phyloP scores from a whole-genome alignment of 2,797 vertebrate genomes.

The Tarsius wallacei region DNA sequence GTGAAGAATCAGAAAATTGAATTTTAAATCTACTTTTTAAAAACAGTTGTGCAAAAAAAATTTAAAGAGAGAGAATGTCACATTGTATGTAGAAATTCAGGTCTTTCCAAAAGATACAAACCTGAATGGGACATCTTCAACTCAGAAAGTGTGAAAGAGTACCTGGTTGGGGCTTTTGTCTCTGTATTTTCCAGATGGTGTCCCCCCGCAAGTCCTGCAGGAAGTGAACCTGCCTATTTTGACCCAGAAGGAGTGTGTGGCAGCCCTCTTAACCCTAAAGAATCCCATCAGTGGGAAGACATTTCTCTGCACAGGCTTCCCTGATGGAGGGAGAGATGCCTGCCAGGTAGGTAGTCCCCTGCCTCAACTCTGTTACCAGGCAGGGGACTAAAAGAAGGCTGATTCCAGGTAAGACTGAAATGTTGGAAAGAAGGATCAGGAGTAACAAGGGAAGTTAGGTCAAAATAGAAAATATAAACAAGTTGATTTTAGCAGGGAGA shows the following conservation, averaged over 20 bases:
- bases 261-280: constrained; percentile 90
- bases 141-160: neutral
- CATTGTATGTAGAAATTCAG: neutral
- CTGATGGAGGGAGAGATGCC: constrained; percentile 94
- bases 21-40: neutral
- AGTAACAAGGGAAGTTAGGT: neutral
- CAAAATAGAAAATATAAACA: neutral
- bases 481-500: neutral
- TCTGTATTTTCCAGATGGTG: constrained; percentile 90
- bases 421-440: neutral
- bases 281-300: constrained; percentile 89
- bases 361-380: neutral
- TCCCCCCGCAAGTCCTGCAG: constrained; percentile 90
- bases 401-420: neutral
- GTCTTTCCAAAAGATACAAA: constrained; percentile 22
- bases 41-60: neutral
- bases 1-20: constrained; percentile 11
- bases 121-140: neutral
- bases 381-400: neutral
- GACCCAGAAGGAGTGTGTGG: constrained; percentile 90
- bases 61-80: constrained; percentile 22
- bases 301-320: constrained; percentile 94
- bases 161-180: neutral
- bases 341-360: constrained; percentile 92
- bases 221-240: constrained; percentile 94